Evolutionary conservation across 2,888 invertebrate genomes (phyloP), one percentile per base, ranked within the genome.

Genomic region (Dinocampus coccinellae): DNA sequence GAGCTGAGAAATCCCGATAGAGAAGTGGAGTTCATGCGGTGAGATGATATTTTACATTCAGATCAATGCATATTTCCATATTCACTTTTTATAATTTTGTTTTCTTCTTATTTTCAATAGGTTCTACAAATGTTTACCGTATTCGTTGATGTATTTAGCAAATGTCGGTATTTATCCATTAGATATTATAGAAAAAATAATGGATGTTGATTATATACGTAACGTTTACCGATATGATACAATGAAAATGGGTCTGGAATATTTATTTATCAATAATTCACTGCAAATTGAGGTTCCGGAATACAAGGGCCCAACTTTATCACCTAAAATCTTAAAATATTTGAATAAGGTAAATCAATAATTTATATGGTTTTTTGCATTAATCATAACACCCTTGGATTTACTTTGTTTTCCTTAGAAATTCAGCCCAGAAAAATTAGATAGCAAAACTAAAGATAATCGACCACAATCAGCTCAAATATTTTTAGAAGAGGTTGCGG

Each of bases 201-300:
- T 95, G 65, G 88, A 89, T 80, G 84, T 86, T n/a, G 89, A 90
- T 16, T 93, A 91, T 82, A 85, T 93, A 62, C 82, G 84, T 13
- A 88, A 88, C 11, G 86, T 89, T 4, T 93, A 91, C 84, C 91
- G 91, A 73, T 89, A 89, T 75, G 85, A 89, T 60, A 74, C 84
- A 58, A 81, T 82, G 33, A 74, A 77, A 1, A 78, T 87, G 29
- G 91, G 91, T 0, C 88, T 91, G 75, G 93, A 93, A 85, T 85
- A 93, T 68, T 89, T 93, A 63, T 88, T 89, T 58, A 82, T 95
- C 69, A 92, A 95, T 80, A 89, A 90, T 61, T 88, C 89, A 73
- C 89, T 91, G 22, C 90, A 91, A 81, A 88, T 93, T 76, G 92
- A 93, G 82, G 89, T 89, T 78, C 89, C 90, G 0, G 89, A 91